A percentile compares a stretch with the other conserved stretches of the same genome.
phyloP scores from a whole-genome alignment of 2,113 vertebrate species.

The Benitochromis conjunctus region DNA sequence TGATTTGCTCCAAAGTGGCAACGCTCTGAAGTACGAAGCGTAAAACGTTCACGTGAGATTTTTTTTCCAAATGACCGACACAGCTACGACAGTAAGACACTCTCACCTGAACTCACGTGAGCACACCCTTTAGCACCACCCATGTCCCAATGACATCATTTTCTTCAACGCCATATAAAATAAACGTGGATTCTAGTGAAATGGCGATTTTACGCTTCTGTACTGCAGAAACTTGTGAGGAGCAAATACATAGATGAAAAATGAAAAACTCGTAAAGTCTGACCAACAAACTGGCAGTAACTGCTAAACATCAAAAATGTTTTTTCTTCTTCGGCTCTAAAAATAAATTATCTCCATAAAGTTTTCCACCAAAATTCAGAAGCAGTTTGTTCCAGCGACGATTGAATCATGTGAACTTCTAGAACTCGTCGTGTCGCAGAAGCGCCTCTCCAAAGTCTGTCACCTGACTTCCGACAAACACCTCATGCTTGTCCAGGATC shows the following conservation, averaged over 20 bases:
- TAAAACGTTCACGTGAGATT: neutral
- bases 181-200: neutral
- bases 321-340: neutral
- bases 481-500: slow-evolving; percentile 86
- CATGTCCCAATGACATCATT: neutral
- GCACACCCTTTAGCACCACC: neutral
- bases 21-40: neutral
- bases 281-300: neutral
- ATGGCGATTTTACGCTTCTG: neutral
- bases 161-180: neutral
- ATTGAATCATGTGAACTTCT: neutral
- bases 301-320: neutral
- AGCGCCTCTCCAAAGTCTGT: slow-evolving; percentile 90
- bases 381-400: neutral
- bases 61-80: neutral
- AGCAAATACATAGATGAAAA: neutral
- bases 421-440: slow-evolving; percentile 89
- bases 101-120: neutral
- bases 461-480: slow-evolving; percentile 93
- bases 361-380: neutral
- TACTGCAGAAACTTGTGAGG: neutral
- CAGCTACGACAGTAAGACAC: neutral
- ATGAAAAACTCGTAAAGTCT: neutral
- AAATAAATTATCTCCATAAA: neutral
- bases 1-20: neutral